phyloP scores from a whole-genome alignment of 2,797 vertebrate genomes.

The Coendou prehensilis region DNA sequence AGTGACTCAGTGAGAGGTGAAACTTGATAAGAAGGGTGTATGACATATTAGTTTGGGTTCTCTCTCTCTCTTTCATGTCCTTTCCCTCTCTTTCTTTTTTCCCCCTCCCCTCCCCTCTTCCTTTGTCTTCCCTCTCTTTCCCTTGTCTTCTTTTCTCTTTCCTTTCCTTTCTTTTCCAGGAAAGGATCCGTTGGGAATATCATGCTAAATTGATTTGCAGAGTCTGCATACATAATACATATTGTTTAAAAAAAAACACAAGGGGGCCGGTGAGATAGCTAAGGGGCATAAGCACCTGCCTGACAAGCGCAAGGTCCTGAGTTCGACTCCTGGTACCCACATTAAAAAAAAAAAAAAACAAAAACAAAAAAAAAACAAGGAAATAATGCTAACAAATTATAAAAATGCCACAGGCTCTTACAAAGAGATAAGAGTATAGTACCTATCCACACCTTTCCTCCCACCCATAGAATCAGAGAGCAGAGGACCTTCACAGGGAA shows the following conservation, averaged over 20 bases:
- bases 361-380: background rate
- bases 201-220: background rate
- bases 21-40: background rate
- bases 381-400: background rate
- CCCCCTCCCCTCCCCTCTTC: too few relatives aligned
- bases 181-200: background rate
- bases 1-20: background rate
- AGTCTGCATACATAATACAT: background rate
- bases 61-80: background rate
- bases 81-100: too few relatives aligned
- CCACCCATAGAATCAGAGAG: background rate
- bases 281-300: too few relatives aligned
- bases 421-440: background rate
- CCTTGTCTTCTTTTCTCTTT: background rate
- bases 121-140: rapidly evolving
- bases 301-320: too few relatives aligned
- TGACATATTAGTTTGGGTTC: background rate
- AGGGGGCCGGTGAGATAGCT: too few relatives aligned
- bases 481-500: background rate
- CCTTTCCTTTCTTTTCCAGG: background rate
- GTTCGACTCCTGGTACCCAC: too few relatives aligned
- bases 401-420: background rate
- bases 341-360: too few relatives aligned
- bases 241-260: background rate
- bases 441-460: background rate